Percentiles rank a stretch among this genome's conserved stretches.
Evolutionary conservation across 2,113 vertebrate genomes (phyloP).

Genomic region (Acinonyx jubatus): DNA sequence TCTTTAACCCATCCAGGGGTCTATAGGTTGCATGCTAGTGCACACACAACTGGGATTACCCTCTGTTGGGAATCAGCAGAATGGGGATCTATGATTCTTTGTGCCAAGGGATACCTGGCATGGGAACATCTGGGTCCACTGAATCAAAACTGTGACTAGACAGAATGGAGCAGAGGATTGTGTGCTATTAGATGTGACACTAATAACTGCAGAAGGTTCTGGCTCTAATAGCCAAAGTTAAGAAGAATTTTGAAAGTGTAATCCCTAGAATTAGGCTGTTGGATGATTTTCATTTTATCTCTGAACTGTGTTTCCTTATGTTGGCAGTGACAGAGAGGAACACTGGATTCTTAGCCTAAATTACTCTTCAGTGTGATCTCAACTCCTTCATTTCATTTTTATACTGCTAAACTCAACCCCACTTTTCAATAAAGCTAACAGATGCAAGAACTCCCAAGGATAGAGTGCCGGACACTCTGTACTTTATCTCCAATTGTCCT

Average conservation of each 20-base stretch:
- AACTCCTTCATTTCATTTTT: not conserved
- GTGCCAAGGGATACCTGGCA: not conserved
- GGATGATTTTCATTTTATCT: slow-evolving; percentile 40
- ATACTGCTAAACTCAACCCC: not conserved
- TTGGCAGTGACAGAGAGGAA: slow-evolving; percentile 2
- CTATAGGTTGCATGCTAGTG: not conserved
- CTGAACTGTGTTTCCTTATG: not conserved
- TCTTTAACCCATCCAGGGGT: not conserved
- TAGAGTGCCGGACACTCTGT: not conserved
- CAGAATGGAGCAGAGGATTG: not conserved
- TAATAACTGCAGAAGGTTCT: not conserved
- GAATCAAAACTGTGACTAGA: not conserved
- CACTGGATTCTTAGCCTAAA: not conserved
- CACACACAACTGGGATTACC: not conserved
- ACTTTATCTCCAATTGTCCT: not conserved
- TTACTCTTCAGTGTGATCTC: not conserved
- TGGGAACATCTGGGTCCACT: not conserved
- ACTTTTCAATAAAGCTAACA: not conserved
- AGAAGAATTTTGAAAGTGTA: not conserved
- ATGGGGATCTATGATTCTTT: not conserved
- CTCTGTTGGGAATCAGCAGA: not conserved
- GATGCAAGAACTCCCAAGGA: not conserved
- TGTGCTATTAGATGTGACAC: not conserved
- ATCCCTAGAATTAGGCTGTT: not conserved
- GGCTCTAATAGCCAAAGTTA: not conserved